Percentiles rank a stretch among this genome's conserved stretches.
Conservation (phyloP, 2,888 invertebrate genomes). For the Eupithecia tripunctaria region DNA sequence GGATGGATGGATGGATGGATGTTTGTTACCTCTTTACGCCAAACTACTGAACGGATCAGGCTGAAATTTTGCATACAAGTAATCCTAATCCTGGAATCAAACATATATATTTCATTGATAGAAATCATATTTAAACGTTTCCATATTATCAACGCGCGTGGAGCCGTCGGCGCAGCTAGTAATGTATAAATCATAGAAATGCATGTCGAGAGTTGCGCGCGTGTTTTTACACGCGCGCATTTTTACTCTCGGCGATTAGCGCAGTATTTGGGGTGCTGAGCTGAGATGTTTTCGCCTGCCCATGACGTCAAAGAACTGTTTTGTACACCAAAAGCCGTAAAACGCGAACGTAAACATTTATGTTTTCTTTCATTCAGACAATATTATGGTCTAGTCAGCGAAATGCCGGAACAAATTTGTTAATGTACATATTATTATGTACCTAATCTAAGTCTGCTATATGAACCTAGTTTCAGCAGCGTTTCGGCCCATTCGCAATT, state of each 20-base stretch:
- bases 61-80: no score
- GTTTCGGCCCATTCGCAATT: background rate
- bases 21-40: no score
- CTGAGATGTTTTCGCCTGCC: slow-evolving; percentile 52
- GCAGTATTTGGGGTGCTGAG: slow-evolving; percentile 45
- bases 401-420: slow-evolving; percentile 21
- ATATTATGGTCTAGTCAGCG: slow-evolving; percentile 40
- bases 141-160: no score
- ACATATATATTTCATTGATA: no score
- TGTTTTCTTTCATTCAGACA: slow-evolving; percentile 55
- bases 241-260: slow-evolving; percentile 43
- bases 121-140: no score
- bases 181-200: slow-evolving; percentile 11
- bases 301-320: slow-evolving; percentile 72
- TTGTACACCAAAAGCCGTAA: slow-evolving; percentile 60
- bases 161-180: no score
- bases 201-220: background rate
- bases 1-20: no score
- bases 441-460: background rate
- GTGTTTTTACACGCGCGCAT: slow-evolving; percentile 41
- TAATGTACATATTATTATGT: slow-evolving; percentile 19
- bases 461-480: no score
- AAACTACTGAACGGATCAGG: no score
- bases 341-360: slow-evolving; percentile 68
- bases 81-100: no score